Percentiles rank a stretch among this genome's conserved stretches.
phyloP scores from a whole-genome alignment of 2,888 invertebrate species.

The Apamea sordens region DNA sequence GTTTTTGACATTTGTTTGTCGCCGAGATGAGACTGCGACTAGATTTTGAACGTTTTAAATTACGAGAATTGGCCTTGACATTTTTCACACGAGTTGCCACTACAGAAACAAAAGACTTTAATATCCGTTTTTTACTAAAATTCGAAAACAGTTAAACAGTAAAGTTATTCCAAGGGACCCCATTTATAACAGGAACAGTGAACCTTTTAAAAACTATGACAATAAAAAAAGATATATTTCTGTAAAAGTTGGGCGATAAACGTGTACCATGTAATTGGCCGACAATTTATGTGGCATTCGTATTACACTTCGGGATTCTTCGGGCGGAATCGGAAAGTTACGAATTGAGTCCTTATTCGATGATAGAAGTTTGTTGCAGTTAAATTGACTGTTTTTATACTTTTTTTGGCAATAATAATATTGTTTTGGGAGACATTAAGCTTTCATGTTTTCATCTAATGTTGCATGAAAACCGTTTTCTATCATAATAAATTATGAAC shows the following conservation, averaged over 20 bases:
- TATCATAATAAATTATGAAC: neutral
- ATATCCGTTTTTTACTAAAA: conserved; percentile 18
- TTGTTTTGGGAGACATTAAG: conserved; percentile 42
- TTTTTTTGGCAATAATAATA: conserved; percentile 53
- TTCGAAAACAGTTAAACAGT: conserved; percentile 59
- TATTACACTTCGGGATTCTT: conserved; percentile 66
- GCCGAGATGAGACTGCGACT: too few species aligned
- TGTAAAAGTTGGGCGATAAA: conserved; percentile 78
- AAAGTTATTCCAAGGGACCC: conserved; percentile 63
- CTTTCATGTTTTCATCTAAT: conserved; percentile 22
- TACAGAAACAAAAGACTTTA: neutral
- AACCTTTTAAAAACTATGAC: conserved; percentile 85
- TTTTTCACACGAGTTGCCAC: neutral
- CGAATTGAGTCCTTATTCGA: conserved; percentile 45
- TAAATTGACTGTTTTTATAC: conserved; percentile 54
- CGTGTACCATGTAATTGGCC: conserved; percentile 81
- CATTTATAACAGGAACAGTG: conserved; percentile 76
- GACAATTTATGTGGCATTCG: conserved; percentile 78
- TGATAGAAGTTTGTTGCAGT: conserved; percentile 56
- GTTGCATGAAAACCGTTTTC: conserved; percentile 17
- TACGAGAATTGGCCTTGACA: neutral
- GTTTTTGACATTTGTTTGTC: too few species aligned
- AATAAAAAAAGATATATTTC: conserved; percentile 85
- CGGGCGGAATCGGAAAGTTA: conserved; percentile 70
- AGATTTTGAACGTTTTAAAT: too few species aligned